Base-by-base conservation (phyloP, 2,113 vertebrate genomes). In the Scomber japonicus region DNA sequence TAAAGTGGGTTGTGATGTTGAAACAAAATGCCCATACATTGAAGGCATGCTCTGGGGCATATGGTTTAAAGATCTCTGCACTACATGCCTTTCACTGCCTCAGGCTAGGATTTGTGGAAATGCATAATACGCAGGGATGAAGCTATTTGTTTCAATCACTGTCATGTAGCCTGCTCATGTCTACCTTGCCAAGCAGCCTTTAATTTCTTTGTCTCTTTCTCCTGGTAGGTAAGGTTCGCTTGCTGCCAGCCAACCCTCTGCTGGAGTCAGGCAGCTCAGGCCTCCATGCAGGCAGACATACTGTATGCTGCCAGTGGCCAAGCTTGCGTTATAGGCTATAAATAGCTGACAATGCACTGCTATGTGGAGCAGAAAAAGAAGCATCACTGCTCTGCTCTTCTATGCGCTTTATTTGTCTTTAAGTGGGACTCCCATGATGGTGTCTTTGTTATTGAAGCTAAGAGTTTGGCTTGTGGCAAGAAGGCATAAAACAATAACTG, bases 301-400 rank as follows among this genome's bases (percentile, higher is more conserved):
- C 35, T 40, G 35, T 40, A 93, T 92, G 91, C 87, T 89, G 88
- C 86, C 84, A 84, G 82, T 90, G 88, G 91, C 90, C 89, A 88
- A 55, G 76, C 76, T 86, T 80, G 76, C 78, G 78, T 91, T 91
- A 80, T 86, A 68, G 89, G 92, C 81, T 94, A 94, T 85, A 92
- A 93, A 94, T 94, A 95, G 92, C 93, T 85, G 88, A 93, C 92
- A 93, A 92, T 91, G 75, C 84, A 84, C 73, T 81, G 90, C 91
- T 93, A 91, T 94, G 91, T 95, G 89, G 87, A 92, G 89, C 93
- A 93, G 88, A 93, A 92, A 88, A 87, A 70, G 74, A 90, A 88
- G 70, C 84, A 82, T 82, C 71, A 49, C 75, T 80, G 4, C 80
- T 85, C 40, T 7, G 45, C 80, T 87, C 76, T 53, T 87, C 81